Base-by-base conservation (phyloP, 2,113 vertebrate genomes). In the Morone saxatilis region DNA sequence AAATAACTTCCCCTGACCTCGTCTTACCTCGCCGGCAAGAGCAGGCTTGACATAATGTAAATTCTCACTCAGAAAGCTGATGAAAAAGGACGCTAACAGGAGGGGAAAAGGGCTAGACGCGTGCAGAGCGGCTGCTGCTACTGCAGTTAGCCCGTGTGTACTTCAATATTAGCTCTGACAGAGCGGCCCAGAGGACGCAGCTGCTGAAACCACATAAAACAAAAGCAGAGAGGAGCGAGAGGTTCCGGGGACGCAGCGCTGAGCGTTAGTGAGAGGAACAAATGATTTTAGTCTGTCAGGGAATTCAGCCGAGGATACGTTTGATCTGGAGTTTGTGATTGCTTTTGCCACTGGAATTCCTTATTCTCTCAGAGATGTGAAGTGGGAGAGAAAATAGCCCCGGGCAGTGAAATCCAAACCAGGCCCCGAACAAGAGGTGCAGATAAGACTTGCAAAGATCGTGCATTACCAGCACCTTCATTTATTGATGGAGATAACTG, bases 261-360 rank as follows among this genome's bases (percentile, higher is more conserved):
- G 80, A 70, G 87, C 77, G 86, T 70, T 43, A 82, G 83, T 68
- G 48, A 62, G 90, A 89, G 91, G 92, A 94, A 94, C 94, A 94
- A 94, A 95, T 95, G 91, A 93, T 93, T 91, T 90, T 85, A 94
- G 93, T 86, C 92, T 94, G 94, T 94, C 95, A 93, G 94, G 75
- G 86, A 94, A 95, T 92, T 93, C 95, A 94, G 92, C 88, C 5
- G 93, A 92, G 94, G 94, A 93, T 87, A 86, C 85, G 90, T 95
- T 94, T 95, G 95, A 96, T 96, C 93, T 91, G 71, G 31, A 76
- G 73, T 68, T 79, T 80, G 88, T 93, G 94, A 95, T 94, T 89
- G 91, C 86, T 93, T 91, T 59, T 94, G 93, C 90, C 86, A 86
- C 83, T 83, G 84, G 84, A 89, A 92, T 94, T 92, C 93, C 88